Evolutionary conservation across 2,113 vertebrate genomes (phyloP), one percentile per base, ranked within the genome.

Genomic region (Sylvietta virens): DNA sequence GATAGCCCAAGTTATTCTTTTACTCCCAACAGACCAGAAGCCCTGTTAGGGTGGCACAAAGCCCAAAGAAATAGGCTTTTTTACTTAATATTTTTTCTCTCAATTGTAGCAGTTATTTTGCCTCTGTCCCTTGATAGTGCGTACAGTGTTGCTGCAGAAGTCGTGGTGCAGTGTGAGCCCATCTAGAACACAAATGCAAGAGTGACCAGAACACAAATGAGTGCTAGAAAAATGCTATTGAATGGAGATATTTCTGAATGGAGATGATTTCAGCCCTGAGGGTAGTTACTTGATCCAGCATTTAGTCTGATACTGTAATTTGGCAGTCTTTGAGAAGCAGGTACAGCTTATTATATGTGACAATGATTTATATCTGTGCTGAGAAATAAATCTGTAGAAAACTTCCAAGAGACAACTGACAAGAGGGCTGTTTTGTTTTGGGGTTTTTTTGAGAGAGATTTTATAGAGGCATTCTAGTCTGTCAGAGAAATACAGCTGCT

Each of bases 341-440:
- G 74, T 95, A 94, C 30, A 56, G 42, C 70, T 54, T 93, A 90
- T 93, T 91, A 77, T 78, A 74, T 81, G 54, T 95, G 90, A 88
- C 94, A 93, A 83, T 88, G 90, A 95, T 96, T 92, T 97, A 90
- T 95, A 94, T 92, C 82, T 94, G 40, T 67, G 40, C 64, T 90
- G 85, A 94, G 85, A 97, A 96, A 92, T 93, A 96, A 78, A 96
- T 90, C 76, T 78, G 76, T 92, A 93, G 92, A 92, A 60, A 95
- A 86, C 79, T 90, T 96, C 54, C 54, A 90, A 74, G 66, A 90
- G 88, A 77, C 79, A 95, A 82, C 62, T 18, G 40, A 93, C 60
- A 83, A 40, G 64, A 93, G n/a, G 15, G n/a, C 54, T 90, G 40
- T 42, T 90, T 87, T 74, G 15, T 16, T 88, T 40, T 51, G 7